Evolutionary conservation across 2,797 vertebrate species (phyloP).

Genomic region (Alouatta caraya): DNA sequence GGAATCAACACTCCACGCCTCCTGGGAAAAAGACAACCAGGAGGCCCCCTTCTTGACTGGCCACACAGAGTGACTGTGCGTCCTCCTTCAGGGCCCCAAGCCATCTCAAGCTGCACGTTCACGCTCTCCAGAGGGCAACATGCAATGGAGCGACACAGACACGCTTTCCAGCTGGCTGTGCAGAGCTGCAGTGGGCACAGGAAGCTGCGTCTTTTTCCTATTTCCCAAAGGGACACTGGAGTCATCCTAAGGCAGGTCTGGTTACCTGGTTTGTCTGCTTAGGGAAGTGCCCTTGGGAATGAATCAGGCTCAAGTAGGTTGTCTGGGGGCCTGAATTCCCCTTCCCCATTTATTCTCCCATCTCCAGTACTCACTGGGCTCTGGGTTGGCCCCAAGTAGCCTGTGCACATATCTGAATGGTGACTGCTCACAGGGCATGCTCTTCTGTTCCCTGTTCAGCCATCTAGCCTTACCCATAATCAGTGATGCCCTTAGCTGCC

Average conservation of each 20-base stretch:
- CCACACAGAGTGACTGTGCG: not conserved
- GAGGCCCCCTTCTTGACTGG: not conserved
- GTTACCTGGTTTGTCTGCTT: not conserved
- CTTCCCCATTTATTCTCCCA: not conserved
- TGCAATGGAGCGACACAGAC: not conserved
- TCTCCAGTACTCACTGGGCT: too few species aligned
- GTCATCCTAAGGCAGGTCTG: not conserved
- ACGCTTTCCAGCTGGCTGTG: not conserved
- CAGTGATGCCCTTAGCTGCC: not conserved
- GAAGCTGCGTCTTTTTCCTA: not conserved
- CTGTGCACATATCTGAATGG: not conserved
- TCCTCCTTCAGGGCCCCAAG: not conserved
- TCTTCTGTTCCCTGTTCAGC: not conserved
- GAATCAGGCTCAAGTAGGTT: not conserved
- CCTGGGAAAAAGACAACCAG: not conserved
- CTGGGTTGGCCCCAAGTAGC: accelerated
- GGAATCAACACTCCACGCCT: not conserved
- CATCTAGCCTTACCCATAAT: accelerated
- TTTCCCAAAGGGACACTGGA: not conserved
- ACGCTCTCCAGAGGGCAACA: not conserved
- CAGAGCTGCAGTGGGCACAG: not conserved
- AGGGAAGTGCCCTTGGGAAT: not conserved
- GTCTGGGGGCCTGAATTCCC: not conserved
- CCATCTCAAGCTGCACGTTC: not conserved
- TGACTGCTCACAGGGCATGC: not conserved